These are phyloP conservation scores for Serripes groenlandicus DNA, from an alignment of 2,888 invertebrate species.

Conservation along the genomic window DNA sequence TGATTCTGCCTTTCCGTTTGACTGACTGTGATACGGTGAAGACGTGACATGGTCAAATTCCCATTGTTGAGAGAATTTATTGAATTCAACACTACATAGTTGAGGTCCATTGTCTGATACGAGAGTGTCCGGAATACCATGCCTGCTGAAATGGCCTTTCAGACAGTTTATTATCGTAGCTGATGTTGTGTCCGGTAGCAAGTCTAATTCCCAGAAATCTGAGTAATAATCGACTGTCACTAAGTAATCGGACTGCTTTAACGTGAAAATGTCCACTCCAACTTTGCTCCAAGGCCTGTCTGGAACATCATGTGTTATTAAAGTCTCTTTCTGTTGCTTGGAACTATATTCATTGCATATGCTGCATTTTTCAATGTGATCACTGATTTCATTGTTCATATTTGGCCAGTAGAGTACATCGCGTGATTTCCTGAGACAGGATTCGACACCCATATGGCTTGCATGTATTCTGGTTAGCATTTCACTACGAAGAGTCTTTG, in stretches of 20 bases:
- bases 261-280: conserved; percentile 43
- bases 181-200: conserved; percentile 31
- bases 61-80: conserved; percentile 27
- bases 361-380: conserved; percentile 30
- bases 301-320: conserved; percentile 43
- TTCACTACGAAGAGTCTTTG: conserved; percentile 30
- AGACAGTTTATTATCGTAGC: conserved; percentile 37
- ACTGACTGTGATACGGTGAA: too few species aligned
- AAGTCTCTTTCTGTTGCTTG: conserved; percentile 45
- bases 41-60: conserved; percentile 18
- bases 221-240: conserved; percentile 53
- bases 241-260: conserved; percentile 37
- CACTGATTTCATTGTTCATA: conserved; percentile 43
- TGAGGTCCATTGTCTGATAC: conserved; percentile 59
- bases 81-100: conserved; percentile 28
- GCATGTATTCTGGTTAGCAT: conserved; percentile 24
- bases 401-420: conserved; percentile 54
- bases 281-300: conserved; percentile 42
- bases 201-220: conserved; percentile 41
- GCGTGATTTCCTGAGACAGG: conserved; percentile 24
- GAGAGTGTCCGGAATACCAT: conserved; percentile 54
- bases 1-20: conserved; percentile 48
- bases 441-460: conserved; percentile 26
- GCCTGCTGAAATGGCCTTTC: conserved; percentile 48
- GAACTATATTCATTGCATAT: conserved; percentile 29